Conservation (phyloP, 1,140 invertebrate species). For the Rhizoglyphus robini region DNA sequence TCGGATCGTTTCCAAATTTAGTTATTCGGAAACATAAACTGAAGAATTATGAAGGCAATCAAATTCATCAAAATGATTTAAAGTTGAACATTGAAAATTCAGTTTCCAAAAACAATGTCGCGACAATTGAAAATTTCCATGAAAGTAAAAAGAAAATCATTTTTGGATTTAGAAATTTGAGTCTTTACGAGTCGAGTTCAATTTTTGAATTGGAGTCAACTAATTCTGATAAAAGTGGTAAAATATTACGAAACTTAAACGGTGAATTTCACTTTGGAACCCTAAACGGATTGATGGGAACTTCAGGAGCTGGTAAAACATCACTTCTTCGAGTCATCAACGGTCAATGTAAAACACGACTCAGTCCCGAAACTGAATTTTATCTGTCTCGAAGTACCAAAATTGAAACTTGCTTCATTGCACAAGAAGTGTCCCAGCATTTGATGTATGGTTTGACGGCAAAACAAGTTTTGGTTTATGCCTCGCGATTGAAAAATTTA, state of each 20-base stretch:
- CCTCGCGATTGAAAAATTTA: not conserved
- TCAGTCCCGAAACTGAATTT: not conserved
- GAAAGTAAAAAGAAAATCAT: not conserved
- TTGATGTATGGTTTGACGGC: not conserved
- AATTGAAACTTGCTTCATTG: not conserved
- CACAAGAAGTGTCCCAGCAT: not conserved
- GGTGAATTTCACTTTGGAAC: not conserved
- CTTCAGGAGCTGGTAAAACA: not conserved
- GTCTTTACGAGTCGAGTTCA: not conserved
- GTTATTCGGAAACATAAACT: not conserved
- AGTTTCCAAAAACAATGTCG: not conserved
- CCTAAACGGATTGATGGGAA: not conserved
- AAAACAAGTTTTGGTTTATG: not conserved
- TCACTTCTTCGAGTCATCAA: not conserved
- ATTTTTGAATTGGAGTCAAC: not conserved
- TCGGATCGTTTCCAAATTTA: conserved; percentile 1
- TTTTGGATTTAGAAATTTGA: not conserved
- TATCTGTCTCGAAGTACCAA: not conserved
- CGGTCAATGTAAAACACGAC: not conserved
- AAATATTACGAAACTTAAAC: not conserved
- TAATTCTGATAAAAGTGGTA: not conserved
- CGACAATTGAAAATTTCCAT: not conserved
- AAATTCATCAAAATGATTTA: not conserved
- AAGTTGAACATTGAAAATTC: not conserved
- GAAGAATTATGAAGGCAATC: not conserved